Base-by-base conservation (phyloP, 2,888 invertebrate genomes). In the Eretmocerus hayati region DNA sequence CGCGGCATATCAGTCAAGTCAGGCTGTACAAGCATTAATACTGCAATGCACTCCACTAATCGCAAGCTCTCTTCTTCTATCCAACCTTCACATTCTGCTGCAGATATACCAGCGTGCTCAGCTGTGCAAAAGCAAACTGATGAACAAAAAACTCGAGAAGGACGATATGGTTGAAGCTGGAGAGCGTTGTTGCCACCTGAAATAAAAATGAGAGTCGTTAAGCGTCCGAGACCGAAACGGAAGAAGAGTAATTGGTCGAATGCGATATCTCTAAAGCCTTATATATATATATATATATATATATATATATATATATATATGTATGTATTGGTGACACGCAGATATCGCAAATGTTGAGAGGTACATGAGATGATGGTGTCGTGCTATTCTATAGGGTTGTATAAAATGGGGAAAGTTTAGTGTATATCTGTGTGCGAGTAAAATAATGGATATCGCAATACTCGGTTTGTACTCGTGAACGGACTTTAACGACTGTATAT, bases 171-270 rank as follows among this genome's bases (percentile, higher is more conserved):
- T 42, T 32, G 46, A 40, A 40, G 21, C 37, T 42, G 33, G 26
- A 9, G n/a, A n/a, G n/a, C n/a, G 26, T 6, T 11, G 26, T 26
- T 26, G 26, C 26, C 26, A 26, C 43, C 49, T 49, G 49, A 53
- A 53, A 49, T 53, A 53, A 53, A 53, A 53, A 53, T 53, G 52
- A 49, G 52, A 49, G 49, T 53, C 52, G 49, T 53, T 53, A 53
- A 51, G 48, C 43, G 47, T 44, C 38, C 18, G 36, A 20, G 39
- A 6, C 26, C 26, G 26, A 26, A n/a, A 26, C 26, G 26, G 26
- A 49, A 43, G 42, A 53, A 53, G 53, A 53, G 53, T 53, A 53
- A 53, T 53, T 53, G 53, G 53, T 43, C 35, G 21, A 46, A 39
- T 48, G 42, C 33, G 33, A 37, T 39, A 15, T 19, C 19, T 23